Evolutionary conservation across 2,797 vertebrate genomes (phyloP).

Genomic region (Loris lydekkerianus): DNA sequence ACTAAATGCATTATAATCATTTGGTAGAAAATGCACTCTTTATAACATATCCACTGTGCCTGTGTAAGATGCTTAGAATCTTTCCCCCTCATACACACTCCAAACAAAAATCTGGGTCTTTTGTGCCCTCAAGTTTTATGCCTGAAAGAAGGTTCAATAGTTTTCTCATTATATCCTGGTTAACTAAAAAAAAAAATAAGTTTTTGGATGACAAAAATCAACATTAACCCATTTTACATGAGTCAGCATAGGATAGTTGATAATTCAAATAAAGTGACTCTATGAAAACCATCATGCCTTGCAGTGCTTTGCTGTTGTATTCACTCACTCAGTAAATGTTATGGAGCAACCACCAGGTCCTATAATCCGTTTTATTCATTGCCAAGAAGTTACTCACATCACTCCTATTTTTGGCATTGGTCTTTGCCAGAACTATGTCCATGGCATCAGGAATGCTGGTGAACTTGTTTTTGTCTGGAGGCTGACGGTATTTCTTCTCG

Average conservation of each 20-base stretch:
- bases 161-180: slow-evolving; percentile 3
- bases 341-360: not conserved
- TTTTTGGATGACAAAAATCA: not conserved
- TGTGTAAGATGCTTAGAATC: not conserved
- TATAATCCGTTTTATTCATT: not conserved
- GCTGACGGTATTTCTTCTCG: slow-evolving; percentile 93
- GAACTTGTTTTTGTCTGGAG: slow-evolving; percentile 92
- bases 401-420: slow-evolving; percentile 94
- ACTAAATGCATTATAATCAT: not conserved
- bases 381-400: slow-evolving; percentile 88
- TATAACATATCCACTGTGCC: not conserved
- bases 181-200: slow-evolving; percentile 32
- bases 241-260: not conserved
- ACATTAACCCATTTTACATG: not conserved
- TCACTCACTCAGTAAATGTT: not conserved
- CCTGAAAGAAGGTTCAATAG: not conserved
- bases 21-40: slow-evolving; percentile 1
- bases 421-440: slow-evolving; percentile 92
- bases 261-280: slow-evolving; percentile 20
- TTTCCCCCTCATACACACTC: not conserved
- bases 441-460: slow-evolving; percentile 95
- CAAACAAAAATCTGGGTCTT: slow-evolving; percentile 1
- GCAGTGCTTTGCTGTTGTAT: not conserved
- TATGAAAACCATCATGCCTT: not conserved
- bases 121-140: slow-evolving; percentile 51